A percentile compares a stretch with the other conserved stretches of the same genome.
These are phyloP conservation scores for Artibeus lituratus DNA, from an alignment of 2,797 vertebrate species.

Conservation along the genomic window DNA sequence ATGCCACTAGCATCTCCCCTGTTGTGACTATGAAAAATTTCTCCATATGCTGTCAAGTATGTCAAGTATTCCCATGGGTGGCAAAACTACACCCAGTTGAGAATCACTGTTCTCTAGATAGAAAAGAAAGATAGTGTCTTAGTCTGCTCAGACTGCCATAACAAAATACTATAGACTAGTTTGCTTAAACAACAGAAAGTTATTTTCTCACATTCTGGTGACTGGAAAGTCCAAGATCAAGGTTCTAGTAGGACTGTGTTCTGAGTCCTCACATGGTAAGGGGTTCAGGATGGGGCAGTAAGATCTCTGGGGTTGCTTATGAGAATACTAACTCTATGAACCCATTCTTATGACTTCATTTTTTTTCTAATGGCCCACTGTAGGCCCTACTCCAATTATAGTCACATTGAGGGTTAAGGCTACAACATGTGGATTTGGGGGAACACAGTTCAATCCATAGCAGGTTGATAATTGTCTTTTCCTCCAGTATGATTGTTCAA, in stretches of 20 bases:
- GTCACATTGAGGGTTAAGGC: neutral
- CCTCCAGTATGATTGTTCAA: neutral
- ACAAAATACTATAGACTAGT: neutral
- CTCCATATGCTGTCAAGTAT: neutral
- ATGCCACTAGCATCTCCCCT: too few relatives aligned
- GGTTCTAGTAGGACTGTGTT: neutral
- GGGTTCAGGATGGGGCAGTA: neutral
- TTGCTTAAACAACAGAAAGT: neutral
- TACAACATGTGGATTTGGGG: neutral
- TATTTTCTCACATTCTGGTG: neutral
- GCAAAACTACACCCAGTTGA: neutral
- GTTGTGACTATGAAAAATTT: neutral
- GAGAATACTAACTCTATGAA: neutral
- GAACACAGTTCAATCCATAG: neutral
- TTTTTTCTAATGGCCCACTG: neutral
- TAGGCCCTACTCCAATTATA: neutral
- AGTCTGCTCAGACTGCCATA: neutral
- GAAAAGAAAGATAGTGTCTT: neutral
- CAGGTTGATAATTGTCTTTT: neutral
- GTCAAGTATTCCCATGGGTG: neutral
- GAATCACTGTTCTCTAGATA: neutral
- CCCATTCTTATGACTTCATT: neutral
- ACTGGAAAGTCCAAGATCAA: neutral
- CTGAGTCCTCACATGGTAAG: neutral
- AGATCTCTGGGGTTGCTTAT: neutral